These are phyloP conservation scores for Oceanites oceanicus DNA, from an alignment of 2,113 vertebrate genomes.

Conservation along the genomic window DNA sequence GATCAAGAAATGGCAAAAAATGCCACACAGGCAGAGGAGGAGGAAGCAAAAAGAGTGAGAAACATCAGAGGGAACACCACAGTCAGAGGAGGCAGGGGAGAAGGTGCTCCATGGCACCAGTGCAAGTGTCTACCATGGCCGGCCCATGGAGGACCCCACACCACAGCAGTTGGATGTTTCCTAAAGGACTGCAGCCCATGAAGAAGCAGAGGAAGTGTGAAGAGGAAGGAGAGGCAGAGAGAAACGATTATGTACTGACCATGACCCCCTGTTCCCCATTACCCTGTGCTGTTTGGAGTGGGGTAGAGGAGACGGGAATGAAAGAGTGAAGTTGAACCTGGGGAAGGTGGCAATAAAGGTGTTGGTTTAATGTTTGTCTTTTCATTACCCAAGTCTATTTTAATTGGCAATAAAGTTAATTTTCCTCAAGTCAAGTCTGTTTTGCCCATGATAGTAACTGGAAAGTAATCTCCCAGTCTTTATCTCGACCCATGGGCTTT, in stretches of 20 bases:
- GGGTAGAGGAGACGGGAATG: background rate
- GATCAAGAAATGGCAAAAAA: background rate
- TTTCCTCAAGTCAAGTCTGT: background rate
- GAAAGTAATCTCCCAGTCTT: background rate
- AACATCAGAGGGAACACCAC: background rate
- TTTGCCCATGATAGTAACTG: background rate
- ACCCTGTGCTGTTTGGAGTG: rapidly evolving
- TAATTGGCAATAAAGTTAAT: background rate
- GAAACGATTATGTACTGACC: background rate
- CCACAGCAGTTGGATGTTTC: background rate
- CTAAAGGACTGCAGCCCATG: background rate
- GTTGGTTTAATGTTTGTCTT: background rate
- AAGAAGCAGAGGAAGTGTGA: background rate
- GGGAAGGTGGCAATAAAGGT: background rate
- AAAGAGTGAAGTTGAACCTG: background rate
- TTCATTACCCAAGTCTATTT: background rate
- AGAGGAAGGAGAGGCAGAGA: background rate
- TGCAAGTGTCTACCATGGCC: background rate
- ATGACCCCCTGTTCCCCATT: background rate
- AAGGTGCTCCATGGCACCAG: background rate
- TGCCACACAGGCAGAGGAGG: background rate
- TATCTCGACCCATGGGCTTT: background rate
- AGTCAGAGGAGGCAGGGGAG: background rate
- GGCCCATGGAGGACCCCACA: background rate
- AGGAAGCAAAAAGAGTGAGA: background rate